Conservation (phyloP, 1,140 invertebrate genomes). For the Zeugodacus cucurbitae region DNA sequence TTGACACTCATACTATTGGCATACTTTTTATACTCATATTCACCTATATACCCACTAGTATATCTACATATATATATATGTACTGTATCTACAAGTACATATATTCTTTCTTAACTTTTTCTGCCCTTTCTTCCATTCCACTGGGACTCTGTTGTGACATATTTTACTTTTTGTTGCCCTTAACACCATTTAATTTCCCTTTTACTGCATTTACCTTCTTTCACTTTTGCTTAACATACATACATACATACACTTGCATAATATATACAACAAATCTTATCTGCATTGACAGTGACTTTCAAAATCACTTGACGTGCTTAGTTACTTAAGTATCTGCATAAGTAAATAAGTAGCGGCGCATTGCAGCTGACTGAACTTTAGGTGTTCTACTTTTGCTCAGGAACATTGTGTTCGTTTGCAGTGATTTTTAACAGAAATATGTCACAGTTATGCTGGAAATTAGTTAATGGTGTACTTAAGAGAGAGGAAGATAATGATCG, state of each 20-base stretch:
- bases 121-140: background rate
- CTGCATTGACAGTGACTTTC: constrained; percentile 1
- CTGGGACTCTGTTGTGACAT: background rate
- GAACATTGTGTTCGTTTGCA: background rate
- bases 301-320: background rate
- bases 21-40: no score
- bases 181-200: constrained; percentile 18
- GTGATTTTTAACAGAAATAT: background rate
- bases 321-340: background rate
- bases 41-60: no score
- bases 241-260: background rate
- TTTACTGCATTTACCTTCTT: background rate
- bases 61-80: no score
- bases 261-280: background rate
- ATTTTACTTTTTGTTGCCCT: background rate
- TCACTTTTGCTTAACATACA: background rate
- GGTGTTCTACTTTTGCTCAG: background rate
- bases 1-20: background rate
- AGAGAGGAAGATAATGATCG: no score
- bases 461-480: no score
- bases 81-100: no score
- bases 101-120: background rate
- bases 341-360: background rate
- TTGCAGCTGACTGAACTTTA: background rate
- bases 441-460: no score